phyloP scores from a whole-genome alignment of 2,888 invertebrate genomes.

The Cheilosia vernalis region DNA sequence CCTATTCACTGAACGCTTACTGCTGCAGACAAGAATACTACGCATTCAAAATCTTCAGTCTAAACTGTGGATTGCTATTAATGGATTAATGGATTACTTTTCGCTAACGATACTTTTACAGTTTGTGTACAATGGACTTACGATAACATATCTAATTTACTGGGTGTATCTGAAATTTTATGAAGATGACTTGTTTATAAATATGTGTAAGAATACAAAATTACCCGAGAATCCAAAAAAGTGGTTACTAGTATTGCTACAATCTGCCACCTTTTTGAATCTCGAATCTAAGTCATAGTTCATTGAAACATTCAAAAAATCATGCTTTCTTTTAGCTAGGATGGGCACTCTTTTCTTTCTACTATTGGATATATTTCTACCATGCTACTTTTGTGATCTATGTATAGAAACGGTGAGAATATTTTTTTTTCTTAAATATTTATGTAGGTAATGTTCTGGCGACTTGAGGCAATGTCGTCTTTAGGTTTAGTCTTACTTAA shows the following conservation, averaged over 20 bases:
- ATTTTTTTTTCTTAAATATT: background rate
- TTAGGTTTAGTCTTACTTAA: too few species aligned
- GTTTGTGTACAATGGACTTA: slow-evolving; percentile 50
- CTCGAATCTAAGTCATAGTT: background rate
- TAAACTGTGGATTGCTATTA: slow-evolving; percentile 51
- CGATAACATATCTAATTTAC: slow-evolving; percentile 55
- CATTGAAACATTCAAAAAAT: background rate
- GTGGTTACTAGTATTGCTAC: background rate
- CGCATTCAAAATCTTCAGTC: slow-evolving; percentile 53
- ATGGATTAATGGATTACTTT: slow-evolving; percentile 53
- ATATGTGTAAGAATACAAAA: slow-evolving; percentile 30
- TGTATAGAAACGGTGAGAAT: slow-evolving; percentile 59
- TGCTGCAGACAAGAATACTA: slow-evolving; percentile 33
- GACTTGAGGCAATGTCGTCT: too few species aligned
- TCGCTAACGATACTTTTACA: slow-evolving; percentile 47
- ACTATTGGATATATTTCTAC: slow-evolving; percentile 58
- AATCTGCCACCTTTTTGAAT: background rate
- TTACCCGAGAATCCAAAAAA: background rate
- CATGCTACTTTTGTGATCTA: slow-evolving; percentile 57
- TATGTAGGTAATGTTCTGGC: background rate
- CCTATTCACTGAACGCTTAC: slow-evolving; percentile 12
- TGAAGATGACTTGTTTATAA: slow-evolving; percentile 1
- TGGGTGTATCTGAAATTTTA: slow-evolving; percentile 53
- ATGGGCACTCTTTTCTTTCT: slow-evolving; percentile 23
- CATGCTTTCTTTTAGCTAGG: slow-evolving; percentile 24